Evolutionary conservation across 2,113 vertebrate species (phyloP).

Genomic region (Melanostigma gelatinosum): DNA sequence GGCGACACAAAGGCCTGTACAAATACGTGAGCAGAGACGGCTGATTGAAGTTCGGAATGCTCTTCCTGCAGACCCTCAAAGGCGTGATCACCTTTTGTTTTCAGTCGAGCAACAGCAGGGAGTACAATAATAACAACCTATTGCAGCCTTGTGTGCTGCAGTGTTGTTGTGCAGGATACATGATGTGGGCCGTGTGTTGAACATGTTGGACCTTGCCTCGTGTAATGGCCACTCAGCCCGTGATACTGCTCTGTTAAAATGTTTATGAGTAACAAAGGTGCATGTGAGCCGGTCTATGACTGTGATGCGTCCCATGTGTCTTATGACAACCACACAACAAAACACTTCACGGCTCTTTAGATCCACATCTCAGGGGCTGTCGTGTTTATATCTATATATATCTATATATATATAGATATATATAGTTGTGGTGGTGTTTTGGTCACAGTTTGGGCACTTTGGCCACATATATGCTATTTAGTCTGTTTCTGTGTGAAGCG

Average conservation of each 20-base stretch:
- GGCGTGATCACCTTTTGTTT: background rate
- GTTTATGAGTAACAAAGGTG: background rate
- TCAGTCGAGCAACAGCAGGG: background rate
- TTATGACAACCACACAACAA: conserved; percentile 17
- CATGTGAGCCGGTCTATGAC: background rate
- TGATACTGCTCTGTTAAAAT: background rate
- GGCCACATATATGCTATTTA: background rate
- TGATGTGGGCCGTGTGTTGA: background rate
- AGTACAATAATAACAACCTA: background rate
- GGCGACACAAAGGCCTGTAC: background rate
- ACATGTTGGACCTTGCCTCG: background rate
- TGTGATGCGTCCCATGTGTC: background rate
- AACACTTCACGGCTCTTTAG: conserved; percentile 4
- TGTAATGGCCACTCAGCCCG: no score
- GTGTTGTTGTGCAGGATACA: background rate
- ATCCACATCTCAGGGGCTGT: background rate
- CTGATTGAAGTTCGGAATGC: background rate
- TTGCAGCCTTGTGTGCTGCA: no score
- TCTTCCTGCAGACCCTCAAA: background rate
- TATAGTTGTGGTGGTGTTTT: background rate
- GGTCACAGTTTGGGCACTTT: background rate
- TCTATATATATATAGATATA: no score
- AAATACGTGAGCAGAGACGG: background rate
- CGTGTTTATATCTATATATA: no score
- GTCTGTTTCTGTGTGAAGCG: background rate